Conservation (phyloP, 2,888 invertebrate genomes). For the Holacanthella duospinosa region DNA sequence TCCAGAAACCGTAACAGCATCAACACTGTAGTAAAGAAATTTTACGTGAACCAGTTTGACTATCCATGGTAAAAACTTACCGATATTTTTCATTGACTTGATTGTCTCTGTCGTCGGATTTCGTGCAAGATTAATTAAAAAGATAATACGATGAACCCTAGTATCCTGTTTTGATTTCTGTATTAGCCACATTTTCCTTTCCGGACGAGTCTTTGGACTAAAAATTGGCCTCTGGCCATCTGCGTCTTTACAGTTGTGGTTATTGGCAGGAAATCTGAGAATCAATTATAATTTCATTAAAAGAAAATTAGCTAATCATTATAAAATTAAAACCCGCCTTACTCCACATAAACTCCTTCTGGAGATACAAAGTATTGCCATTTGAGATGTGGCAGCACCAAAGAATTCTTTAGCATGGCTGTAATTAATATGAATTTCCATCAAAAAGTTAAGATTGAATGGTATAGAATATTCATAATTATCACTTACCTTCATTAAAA, state of each 20-base stretch:
- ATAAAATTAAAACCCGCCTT: too few species aligned
- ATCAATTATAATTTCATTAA: too few species aligned
- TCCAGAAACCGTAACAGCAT: constrained; percentile 19
- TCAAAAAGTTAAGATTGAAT: neutral
- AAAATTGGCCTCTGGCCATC: neutral
- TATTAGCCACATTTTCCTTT: constrained; percentile 23
- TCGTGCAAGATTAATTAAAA: constrained; percentile 18
- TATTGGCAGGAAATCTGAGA: constrained; percentile 45
- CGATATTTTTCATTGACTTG: constrained; percentile 20
- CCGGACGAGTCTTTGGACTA: constrained; percentile 16
- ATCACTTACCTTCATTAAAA: neutral
- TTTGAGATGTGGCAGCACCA: constrained; percentile 43
- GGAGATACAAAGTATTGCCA: constrained; percentile 48
- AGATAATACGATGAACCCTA: constrained; percentile 21
- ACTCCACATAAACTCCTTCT: constrained; percentile 45
- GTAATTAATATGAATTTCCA: too few species aligned
- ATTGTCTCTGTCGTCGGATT: constrained; percentile 11
- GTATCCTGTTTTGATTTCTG: constrained; percentile 22
- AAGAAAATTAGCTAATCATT: too few species aligned
- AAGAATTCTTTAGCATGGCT: constrained; percentile 44
- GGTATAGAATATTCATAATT: neutral
- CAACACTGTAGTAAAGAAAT: constrained; percentile 9
- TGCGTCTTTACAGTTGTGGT: constrained; percentile 20
- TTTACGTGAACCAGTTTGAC: neutral
- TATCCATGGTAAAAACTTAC: constrained; percentile 7